These are phyloP conservation scores for Bombylius major DNA, from an alignment of 2,888 invertebrate genomes.

Conservation along the genomic window DNA sequence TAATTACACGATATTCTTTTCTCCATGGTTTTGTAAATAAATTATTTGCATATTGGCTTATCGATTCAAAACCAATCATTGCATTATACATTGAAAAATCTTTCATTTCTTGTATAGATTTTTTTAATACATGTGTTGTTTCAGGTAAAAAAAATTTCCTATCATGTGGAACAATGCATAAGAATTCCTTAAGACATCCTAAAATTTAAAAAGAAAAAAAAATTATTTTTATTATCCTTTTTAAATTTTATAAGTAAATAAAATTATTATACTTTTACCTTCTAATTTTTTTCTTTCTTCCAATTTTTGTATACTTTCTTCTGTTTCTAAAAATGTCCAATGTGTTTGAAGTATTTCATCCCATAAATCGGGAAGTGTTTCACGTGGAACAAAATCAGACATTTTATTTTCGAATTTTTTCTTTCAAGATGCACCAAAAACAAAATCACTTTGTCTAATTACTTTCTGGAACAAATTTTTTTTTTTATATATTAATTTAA, in stretches of 20 bases:
- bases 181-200: slow-evolving; percentile 67
- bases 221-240: background rate
- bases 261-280: slow-evolving; percentile 39
- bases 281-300: slow-evolving; percentile 64
- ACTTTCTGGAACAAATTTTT: too few species aligned
- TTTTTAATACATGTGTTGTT: slow-evolving; percentile 61
- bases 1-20: slow-evolving; percentile 67
- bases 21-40: slow-evolving; percentile 79
- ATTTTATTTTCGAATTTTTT: slow-evolving; percentile 17
- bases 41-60: slow-evolving; percentile 77
- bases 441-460: too few species aligned
- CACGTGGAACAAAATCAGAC: slow-evolving; percentile 37
- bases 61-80: slow-evolving; percentile 68
- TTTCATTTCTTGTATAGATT: slow-evolving; percentile 53
- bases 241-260: background rate
- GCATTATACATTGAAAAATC: slow-evolving; percentile 74
- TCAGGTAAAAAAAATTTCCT: slow-evolving; percentile 65
- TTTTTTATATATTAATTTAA: too few species aligned
- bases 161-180: slow-evolving; percentile 64
- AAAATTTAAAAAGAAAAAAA: slow-evolving; percentile 6
- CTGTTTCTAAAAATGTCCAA: slow-evolving; percentile 65
- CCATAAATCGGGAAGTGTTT: slow-evolving; percentile 45
- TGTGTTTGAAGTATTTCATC: slow-evolving; percentile 62
- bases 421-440: too few species aligned
- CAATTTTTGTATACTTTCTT: slow-evolving; percentile 65